A percentile compares a stretch with the other conserved stretches of the same genome.
phyloP scores from a whole-genome alignment of 2,797 vertebrate genomes.

The Leptodactylus fallax region DNA sequence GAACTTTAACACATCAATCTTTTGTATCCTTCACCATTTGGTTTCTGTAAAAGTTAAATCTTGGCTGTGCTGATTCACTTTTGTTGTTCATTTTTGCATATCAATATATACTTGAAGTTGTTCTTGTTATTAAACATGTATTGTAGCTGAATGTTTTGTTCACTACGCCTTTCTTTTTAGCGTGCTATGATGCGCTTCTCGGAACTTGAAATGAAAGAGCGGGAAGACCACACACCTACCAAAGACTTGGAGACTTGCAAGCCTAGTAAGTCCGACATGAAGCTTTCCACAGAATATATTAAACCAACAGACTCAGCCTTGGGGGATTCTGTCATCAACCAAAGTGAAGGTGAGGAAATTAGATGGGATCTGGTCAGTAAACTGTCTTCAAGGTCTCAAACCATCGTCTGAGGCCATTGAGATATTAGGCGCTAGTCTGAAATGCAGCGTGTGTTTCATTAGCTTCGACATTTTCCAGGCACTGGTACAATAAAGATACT shows the following conservation, averaged over 20 bases:
- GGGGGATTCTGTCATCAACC: constrained; percentile 77
- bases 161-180: constrained; percentile 86
- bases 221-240: constrained; percentile 88
- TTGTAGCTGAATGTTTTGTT: constrained; percentile 66
- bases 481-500: constrained; percentile 37
- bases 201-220: constrained; percentile 99
- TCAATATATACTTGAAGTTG: not conserved
- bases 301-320: constrained; percentile 79
- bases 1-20: not conserved
- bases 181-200: constrained; percentile 99
- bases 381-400: constrained; percentile 9
- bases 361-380: constrained; percentile 66
- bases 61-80: not conserved
- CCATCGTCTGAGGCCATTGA: not conserved
- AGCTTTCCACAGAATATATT: constrained; percentile 80
- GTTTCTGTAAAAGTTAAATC: not conserved
- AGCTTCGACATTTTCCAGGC: constrained; percentile 21
- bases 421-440: constrained; percentile 40
- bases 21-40: not conserved
- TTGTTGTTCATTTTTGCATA: not conserved
- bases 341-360: constrained; percentile 81
- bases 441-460: constrained; percentile 15
- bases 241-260: constrained; percentile 86
- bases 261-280: constrained; percentile 79
- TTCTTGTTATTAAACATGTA: not conserved